phyloP scores from a whole-genome alignment of 1,140 invertebrate species.

The Sminthurinus signatus region DNA sequence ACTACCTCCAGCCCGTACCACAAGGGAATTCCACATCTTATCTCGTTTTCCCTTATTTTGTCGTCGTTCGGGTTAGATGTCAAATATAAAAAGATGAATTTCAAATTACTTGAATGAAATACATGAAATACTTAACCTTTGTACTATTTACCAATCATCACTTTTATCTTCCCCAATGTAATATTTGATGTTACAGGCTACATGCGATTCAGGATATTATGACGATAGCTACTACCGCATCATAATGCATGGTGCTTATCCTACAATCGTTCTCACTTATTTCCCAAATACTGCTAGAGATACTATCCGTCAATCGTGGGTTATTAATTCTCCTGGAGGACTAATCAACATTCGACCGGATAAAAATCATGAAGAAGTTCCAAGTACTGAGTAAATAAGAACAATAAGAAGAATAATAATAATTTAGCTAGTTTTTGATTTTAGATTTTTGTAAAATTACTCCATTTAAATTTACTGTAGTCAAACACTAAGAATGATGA shows the following conservation, averaged over 20 bases:
- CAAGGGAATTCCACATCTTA: not conserved
- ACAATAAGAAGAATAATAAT: not conserved
- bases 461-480: not conserved
- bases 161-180: not conserved
- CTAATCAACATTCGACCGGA: slow-evolving; percentile 2
- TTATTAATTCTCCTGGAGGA: not conserved
- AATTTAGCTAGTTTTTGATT: not conserved
- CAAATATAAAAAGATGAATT: too few relatives aligned
- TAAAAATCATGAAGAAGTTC: not conserved
- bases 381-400: not conserved
- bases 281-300: not conserved
- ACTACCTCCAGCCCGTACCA: not conserved
- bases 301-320: not conserved
- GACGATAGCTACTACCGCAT: slow-evolving; percentile 1
- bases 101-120: not conserved
- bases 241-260: slow-evolving; percentile 7
- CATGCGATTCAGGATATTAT: slow-evolving; percentile 6
- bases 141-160: not conserved
- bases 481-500: not conserved
- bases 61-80: slow-evolving; percentile 3
- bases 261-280: not conserved
- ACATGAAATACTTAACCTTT: not conserved
- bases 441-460: not conserved
- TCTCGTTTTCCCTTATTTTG: slow-evolving; percentile 18
- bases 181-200: not conserved